These are phyloP conservation scores for Hydroisotoma schaefferi DNA, from an alignment of 2,888 invertebrate genomes.

Conservation along the genomic window DNA sequence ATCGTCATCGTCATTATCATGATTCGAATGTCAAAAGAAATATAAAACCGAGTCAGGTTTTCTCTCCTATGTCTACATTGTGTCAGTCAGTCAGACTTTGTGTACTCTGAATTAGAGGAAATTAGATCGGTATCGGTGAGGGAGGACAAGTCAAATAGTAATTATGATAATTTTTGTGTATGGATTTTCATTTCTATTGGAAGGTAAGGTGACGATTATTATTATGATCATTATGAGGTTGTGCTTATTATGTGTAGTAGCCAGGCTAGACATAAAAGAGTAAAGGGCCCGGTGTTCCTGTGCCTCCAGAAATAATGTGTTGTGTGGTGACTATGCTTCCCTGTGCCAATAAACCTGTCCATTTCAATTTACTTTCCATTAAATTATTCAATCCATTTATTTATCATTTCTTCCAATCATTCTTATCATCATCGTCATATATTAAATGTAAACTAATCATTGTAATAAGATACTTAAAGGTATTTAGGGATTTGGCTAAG, in stretches of 20 bases:
- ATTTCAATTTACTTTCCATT: constrained; percentile 4
- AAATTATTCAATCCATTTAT: constrained; percentile 6
- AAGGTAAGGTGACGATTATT: no score
- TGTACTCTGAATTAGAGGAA: constrained; percentile 15
- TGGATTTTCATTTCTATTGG: constrained; percentile 8
- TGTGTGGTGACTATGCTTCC: no score
- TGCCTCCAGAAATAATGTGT: no score
- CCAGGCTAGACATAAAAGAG: no score
- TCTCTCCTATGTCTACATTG: background rate
- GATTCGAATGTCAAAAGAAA: constrained; percentile 3
- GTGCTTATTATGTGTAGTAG: no score
- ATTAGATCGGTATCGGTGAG: constrained; percentile 13
- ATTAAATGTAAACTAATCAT: constrained; percentile 5
- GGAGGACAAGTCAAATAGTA: constrained; percentile 10
- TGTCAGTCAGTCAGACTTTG: background rate
- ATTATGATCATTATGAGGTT: no score
- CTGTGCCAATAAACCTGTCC: background rate
- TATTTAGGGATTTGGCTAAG: no score
- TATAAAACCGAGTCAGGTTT: background rate
- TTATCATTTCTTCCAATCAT: constrained; percentile 6
- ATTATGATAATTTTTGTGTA: constrained; percentile 16
- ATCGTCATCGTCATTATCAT: constrained; percentile 1
- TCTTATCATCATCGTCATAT: background rate
- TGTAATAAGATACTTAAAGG: constrained; percentile 5
- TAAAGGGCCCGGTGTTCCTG: no score